Evolutionary conservation across 2,113 vertebrate genomes (phyloP).

Genomic region (human): GRCh38 chr11:126519501-126520000

Average conservation of each 20-base stretch:
- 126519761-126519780: not conserved
- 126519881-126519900: not conserved
- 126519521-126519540: not conserved
- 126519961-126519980: not conserved
- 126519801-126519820: accelerated
- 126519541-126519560: accelerated
- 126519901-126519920: accelerated
- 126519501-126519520: accelerated
- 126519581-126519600: not conserved
- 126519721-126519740: not conserved
- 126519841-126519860: not conserved
- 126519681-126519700: not conserved
- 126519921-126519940: not conserved
- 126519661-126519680: not conserved
- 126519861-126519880: accelerated
- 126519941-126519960: accelerated
- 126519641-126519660: not conserved
- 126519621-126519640: not conserved
- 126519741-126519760: not conserved
- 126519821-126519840: not conserved
- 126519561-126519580: not conserved
- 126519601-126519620: not conserved
- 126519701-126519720: not conserved
- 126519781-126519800: not conserved
- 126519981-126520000: not conserved